Evolutionary conservation across 2,888 invertebrate species (phyloP), one percentile per base, ranked within the genome.

Genomic region (Conomelus anceps): DNA sequence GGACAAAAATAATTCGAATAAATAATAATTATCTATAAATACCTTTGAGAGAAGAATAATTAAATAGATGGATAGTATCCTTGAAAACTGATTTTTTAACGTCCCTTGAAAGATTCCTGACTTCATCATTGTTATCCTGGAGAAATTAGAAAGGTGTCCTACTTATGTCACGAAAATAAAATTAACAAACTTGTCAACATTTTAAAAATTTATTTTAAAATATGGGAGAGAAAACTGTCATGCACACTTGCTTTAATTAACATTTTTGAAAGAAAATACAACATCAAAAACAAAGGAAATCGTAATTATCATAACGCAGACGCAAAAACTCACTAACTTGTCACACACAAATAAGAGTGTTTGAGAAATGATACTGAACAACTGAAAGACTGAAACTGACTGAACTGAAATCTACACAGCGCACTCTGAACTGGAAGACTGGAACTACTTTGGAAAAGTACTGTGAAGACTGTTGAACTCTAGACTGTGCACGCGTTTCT

Each of bases 211-310:
- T 26, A 4, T 11, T 26, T 11, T 26, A n/a, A n/a, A 63, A 63
- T n/a, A n/a, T 63, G 3, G n/a, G 20, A n/a, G n/a, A 63, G 63
- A n/a, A 63, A n/a, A 63, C 63, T 63, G 1, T n/a, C 63, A 63
- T 4, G n/a, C 4, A 9, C 34, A 63, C n/a, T 13, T 13, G 13
- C n/a, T n/a, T 63, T n/a, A 1, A 63, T 0, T n/a, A 63, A 63
- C 63, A 63, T 63, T n/a, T n/a, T n/a, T 63, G n/a, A 6, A 87
- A 89, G 24, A 89, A 22, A 86, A 89, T 84, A 20, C 20, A 88
- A 88, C 7, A 84, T 85, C 20, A 41, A 22, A 84, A 89, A 23
- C 22, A 89, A 89, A 22, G 26, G 24, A 89, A 89, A 86, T 22
- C 85, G 26, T 23, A 85, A 24, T 89, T 85, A 89, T 22, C 24